phyloP scores from a whole-genome alignment of 2,888 invertebrate genomes.

The Catocala sponsa region DNA sequence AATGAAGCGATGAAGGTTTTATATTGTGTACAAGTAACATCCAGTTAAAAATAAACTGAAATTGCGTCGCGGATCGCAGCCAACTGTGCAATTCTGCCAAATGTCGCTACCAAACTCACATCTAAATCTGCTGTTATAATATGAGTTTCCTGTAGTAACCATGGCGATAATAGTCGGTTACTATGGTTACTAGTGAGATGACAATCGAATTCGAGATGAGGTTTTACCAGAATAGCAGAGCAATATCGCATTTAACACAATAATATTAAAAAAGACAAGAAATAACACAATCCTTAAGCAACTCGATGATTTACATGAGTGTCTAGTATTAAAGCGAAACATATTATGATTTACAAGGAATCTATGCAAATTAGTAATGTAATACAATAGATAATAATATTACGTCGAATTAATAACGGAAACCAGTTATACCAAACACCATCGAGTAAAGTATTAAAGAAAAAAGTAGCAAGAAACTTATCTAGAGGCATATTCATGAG shows the following conservation, averaged over 20 bases:
- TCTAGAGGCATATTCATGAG: not conserved
- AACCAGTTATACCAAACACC: constrained; percentile 17
- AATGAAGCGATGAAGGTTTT: constrained; percentile 13
- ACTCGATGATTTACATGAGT: not conserved
- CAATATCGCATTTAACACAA: too few relatives aligned
- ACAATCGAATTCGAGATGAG: too few relatives aligned
- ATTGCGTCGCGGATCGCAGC: too few relatives aligned
- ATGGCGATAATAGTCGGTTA: too few relatives aligned
- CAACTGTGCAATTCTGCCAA: too few relatives aligned
- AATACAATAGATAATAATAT: constrained; percentile 7
- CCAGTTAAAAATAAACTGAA: not conserved
- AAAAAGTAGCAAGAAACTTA: not conserved
- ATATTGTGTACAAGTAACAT: constrained; percentile 11
- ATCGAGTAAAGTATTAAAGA: not conserved
- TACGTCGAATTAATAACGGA: not conserved
- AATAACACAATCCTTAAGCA: too few relatives aligned
- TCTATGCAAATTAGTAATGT: constrained; percentile 16
- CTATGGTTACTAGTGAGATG: too few relatives aligned
- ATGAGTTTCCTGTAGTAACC: too few relatives aligned
- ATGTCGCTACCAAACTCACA: too few relatives aligned
- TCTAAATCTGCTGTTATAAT: too few relatives aligned
- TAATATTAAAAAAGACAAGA: too few relatives aligned
- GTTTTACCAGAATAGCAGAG: too few relatives aligned
- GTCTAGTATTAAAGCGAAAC: not conserved
- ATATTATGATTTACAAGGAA: constrained; percentile 22